Percentiles rank a stretch among this genome's conserved stretches.
These are phyloP conservation scores for Autographa pulchrina DNA, from an alignment of 2,888 invertebrate genomes.

Conservation along the genomic window DNA sequence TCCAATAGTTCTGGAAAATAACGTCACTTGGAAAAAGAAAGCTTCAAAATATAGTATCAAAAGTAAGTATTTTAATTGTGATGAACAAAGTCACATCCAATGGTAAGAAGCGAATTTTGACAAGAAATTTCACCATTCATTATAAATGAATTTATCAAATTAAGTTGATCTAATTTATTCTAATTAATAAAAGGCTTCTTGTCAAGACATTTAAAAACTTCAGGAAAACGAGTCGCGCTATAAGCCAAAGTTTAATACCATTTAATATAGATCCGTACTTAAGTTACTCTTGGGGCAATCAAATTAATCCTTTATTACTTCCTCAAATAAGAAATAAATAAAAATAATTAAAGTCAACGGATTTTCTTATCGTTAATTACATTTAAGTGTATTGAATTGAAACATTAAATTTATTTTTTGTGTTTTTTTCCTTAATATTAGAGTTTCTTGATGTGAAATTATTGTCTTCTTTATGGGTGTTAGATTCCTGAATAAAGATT, in stretches of 20 bases:
- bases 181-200: neutral
- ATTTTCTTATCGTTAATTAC: too few species aligned
- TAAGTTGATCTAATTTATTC: neutral
- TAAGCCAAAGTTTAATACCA: slow-evolving; percentile 42
- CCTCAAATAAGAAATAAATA: neutral
- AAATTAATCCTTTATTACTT: slow-evolving; percentile 12
- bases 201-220: slow-evolving; percentile 3
- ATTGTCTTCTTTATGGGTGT: too few species aligned
- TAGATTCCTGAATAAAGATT: too few species aligned
- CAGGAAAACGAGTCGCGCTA: slow-evolving; percentile 26
- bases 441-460: too few species aligned
- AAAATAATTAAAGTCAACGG: neutral
- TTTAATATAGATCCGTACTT: slow-evolving; percentile 34
- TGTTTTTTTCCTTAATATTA: too few species aligned
- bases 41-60: too few species aligned
- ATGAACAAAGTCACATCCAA: too few species aligned
- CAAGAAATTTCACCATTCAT: neutral
- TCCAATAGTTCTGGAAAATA: too few species aligned
- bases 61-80: too few species aligned
- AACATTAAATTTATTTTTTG: too few species aligned
- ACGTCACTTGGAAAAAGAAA: too few species aligned
- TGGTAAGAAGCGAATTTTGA: neutral
- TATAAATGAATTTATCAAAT: neutral
- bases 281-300: slow-evolving; percentile 20
- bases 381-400: too few species aligned